Base-by-base conservation (phyloP, 1,140 invertebrate species). In the Ceratina calcarata region DNA sequence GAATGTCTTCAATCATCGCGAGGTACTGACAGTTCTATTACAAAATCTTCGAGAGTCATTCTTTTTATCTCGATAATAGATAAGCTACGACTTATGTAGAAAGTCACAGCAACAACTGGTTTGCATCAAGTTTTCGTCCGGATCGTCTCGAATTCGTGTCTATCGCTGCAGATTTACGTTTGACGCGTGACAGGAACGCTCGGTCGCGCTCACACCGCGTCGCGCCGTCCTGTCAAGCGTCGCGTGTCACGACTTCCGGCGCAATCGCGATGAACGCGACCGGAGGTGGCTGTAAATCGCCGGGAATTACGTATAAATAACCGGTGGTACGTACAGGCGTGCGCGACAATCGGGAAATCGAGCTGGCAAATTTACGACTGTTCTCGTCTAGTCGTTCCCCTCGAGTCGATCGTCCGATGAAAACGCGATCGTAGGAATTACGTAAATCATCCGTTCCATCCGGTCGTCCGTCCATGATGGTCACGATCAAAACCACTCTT, bases 281-380 rank as follows among this genome's bases (percentile, higher is more conserved):
- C 45, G 57, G 58, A 73, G 69, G 3, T 65, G 24, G 51, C 53
- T 45, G 77, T 79, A 79, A 79, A 79, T 73, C 77, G 15, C 53
- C 22, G 0, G 32, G 69, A 72, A 78, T 73, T 73, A 73, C 77
- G 61, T 78, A 58, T 78, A 78, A 78, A 78, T 73, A 78, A 72
- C 69, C 60, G 77, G 37, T 45, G 37, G 37, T 45, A 32, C 0
- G 16, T 12, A 53, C 45, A 15, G 22, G 37, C 2, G 10, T 16
- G 10, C 49, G 49, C 49, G 49, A 62, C 75, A 65, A 72, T 78
- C 76, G 67, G 15, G 57, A 78, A 62, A 71, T 71, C 66, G 58
- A 45, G 20, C 16, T 64, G 60, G 69, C 76, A 57, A 78, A 78
- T 72, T 78, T 78, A 78, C 69, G 76, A 32, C 55, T 4, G 58